These are phyloP conservation scores for Lithophane leautieri DNA, from an alignment of 2,888 invertebrate genomes.

Conservation along the genomic window DNA sequence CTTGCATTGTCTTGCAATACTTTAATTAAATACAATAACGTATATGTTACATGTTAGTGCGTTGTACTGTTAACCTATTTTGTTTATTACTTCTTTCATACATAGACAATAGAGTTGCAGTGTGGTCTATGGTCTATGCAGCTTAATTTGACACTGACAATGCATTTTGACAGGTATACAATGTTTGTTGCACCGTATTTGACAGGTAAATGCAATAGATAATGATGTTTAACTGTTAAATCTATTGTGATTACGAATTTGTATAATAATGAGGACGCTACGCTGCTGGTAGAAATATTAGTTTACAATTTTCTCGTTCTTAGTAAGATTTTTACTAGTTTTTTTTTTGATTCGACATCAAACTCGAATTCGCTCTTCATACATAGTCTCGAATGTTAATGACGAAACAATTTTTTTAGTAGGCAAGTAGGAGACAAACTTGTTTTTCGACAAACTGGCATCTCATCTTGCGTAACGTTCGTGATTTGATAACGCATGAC, in stretches of 20 bases:
- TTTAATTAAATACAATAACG: conserved; percentile 38
- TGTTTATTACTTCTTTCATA: conserved; percentile 36
- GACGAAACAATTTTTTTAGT: conserved; percentile 35
- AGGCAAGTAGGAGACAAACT: conserved; percentile 16
- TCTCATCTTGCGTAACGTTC: conserved; percentile 52
- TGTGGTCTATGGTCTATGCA: conserved; percentile 35
- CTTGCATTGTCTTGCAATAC: conserved; percentile 47
- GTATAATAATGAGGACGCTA: neutral
- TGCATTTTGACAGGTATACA: conserved; percentile 29
- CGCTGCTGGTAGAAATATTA: neutral
- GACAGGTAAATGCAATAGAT: neutral
- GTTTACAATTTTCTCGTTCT: neutral
- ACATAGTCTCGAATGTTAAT: conserved; percentile 12
- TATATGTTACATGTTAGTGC: conserved; percentile 20
- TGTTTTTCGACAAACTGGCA: conserved; percentile 52
- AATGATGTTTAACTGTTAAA: neutral
- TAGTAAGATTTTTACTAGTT: too few species aligned
- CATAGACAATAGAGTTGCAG: conserved; percentile 36
- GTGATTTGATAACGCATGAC: conserved; percentile 59
- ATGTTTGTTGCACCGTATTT: conserved; percentile 12
- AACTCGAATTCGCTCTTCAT: neutral
- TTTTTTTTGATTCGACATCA: too few species aligned
- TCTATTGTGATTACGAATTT: neutral
- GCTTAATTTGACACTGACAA: conserved; percentile 29
- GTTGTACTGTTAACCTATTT: conserved; percentile 51